Evolutionary conservation across 2,797 vertebrate species (phyloP), one percentile per base, ranked within the genome.

Genomic region (Accipiter badius): DNA sequence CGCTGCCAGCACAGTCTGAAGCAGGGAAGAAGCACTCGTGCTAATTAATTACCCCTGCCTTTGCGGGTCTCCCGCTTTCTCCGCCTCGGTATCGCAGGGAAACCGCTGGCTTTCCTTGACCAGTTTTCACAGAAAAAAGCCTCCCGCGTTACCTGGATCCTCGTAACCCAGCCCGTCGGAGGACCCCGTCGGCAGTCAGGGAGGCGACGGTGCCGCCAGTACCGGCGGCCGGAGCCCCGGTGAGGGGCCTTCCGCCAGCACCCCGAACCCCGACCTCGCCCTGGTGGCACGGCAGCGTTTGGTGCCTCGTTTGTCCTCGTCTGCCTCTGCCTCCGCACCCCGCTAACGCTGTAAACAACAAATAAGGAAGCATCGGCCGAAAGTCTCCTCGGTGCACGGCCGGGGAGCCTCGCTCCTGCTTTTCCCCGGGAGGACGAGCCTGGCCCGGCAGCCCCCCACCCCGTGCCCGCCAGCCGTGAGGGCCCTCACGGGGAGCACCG

Each of bases 131-230:
- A 29, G 59, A 13, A 31, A 40, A 37, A 39, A 24, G 8, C 18
- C 40, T 91, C 37, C 29, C 0, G 1, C 10, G 4, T 40, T 9
- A 33, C 15, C 5, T 0, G 10, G 54, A 4, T 37, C 22, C 26
- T 35, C 12, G 5, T 6, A 47, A 24, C 19, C 25, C 80, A 20
- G 20, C 7, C 37, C 6, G 1, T 4, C 4, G 15, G 47, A 44
- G 78, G 28, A 13, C 40, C 28, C 12, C 0, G 3, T 9, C 3
- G 11, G 8, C 35, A 35, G 37, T 3, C 25, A 4, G 33, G 22
- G 11, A 10, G 14, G 1, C 2, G 5, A 62, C 18, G 35, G 42
- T 7, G 17, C 20, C 37, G 24, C 10, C 5, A 17, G 7, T 3
- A 33, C 28, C 50, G 9, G 4, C 0, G 35, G 46, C 10, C 5